Percentiles rank a stretch among this genome's conserved stretches.
These are phyloP conservation scores for Actinemys pallida DNA, from an alignment of 2,113 vertebrate genomes.

Conservation along the genomic window DNA sequence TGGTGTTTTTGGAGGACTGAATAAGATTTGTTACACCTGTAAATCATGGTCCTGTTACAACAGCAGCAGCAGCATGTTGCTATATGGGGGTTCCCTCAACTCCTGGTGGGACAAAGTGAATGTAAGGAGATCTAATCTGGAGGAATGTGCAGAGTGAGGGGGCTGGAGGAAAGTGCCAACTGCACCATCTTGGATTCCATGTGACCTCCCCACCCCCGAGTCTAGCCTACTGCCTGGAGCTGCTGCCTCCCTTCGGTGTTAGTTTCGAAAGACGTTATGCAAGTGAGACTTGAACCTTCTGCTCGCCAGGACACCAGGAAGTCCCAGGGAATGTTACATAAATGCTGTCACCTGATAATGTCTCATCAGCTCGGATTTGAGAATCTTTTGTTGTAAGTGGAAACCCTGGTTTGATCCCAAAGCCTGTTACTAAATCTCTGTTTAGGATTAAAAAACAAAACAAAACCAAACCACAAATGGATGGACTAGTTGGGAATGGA, in stretches of 20 bases:
- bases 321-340: background rate
- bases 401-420: conserved; percentile 9
- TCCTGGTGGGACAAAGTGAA: background rate
- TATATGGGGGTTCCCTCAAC: background rate
- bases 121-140: background rate
- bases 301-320: background rate
- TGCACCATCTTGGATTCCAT: background rate
- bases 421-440: background rate
- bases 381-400: conserved; percentile 16
- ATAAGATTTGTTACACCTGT: background rate
- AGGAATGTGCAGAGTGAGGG: background rate
- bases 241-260: background rate
- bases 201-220: background rate
- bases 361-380: background rate
- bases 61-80: background rate
- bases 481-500: background rate
- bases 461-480: background rate
- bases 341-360: background rate
- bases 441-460: background rate
- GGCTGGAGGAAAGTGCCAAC: background rate
- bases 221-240: background rate
- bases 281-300: background rate
- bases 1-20: fast-evolving
- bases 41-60: background rate
- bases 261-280: background rate